These are phyloP conservation scores for Neotoma lepida DNA, from an alignment of 2,113 vertebrate species.

Conservation along the genomic window DNA sequence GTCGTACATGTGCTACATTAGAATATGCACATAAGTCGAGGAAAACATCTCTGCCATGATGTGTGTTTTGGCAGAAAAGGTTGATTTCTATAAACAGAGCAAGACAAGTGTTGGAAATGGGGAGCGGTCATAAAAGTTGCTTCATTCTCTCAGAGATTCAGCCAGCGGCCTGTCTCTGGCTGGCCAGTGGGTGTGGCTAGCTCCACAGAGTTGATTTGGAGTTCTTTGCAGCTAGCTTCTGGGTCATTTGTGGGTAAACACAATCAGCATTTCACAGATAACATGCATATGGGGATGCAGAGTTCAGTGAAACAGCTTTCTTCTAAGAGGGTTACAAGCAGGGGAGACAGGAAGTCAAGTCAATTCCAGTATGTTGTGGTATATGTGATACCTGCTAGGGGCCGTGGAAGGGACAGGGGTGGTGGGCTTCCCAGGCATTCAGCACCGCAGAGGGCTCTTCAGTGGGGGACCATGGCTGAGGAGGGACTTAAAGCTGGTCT, in stretches of 20 bases:
- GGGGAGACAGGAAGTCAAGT: background rate
- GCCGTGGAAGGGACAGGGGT: background rate
- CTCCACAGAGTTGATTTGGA: background rate
- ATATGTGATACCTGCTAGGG: background rate
- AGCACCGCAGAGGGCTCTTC: background rate
- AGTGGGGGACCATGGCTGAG: background rate
- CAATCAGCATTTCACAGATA: background rate
- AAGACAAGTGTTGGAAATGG: background rate
- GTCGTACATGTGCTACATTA: background rate
- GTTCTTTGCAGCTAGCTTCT: slow-evolving; percentile 50
- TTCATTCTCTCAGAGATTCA: background rate
- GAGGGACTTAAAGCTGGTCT: background rate
- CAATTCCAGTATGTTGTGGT: background rate
- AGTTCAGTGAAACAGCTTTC: background rate
- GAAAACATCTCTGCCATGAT: background rate
- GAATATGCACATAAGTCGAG: background rate
- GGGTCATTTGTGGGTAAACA: background rate
- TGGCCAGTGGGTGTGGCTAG: background rate
- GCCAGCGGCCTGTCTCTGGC: background rate
- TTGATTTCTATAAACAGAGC: background rate
- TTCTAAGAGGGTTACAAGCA: background rate
- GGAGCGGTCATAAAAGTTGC: background rate
- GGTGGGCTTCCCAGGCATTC: background rate
- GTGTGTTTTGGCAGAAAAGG: background rate
- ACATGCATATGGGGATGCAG: background rate